Evolutionary conservation across 2,888 invertebrate species (phyloP), one percentile per base, ranked within the genome.

Genomic region (Nomada flava): DNA sequence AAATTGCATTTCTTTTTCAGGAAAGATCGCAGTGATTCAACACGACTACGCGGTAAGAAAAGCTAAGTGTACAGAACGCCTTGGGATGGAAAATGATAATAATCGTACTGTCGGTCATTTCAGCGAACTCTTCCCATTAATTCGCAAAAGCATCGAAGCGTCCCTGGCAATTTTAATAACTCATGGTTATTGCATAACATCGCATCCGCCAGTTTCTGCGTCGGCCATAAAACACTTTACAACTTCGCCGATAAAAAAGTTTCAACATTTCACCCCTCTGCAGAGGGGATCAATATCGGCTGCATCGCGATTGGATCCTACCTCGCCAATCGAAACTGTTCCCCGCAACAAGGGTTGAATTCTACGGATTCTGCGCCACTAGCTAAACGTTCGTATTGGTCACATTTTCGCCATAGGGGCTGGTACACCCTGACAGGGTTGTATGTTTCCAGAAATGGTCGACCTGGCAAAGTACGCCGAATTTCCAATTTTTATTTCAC

Each of bases 321-420:
- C 53, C 57, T 59, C 84, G 55, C 90, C 90, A 90, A 91, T 89
- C 85, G 85, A 74, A 76, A 76, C 59, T 83, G 82, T 60, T 80
- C 82, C 67, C 71, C 60, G 75, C 73, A 60, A 55, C 59, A 64
- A 75, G 88, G 90, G 89, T 76, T 87, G 87, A 87, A 88, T 88
- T 86, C 85, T 68, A 82, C 82, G 86, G 92, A 91, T 91, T 91
- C 90, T 91, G 91, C 91, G 91, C 90, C 83, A 78, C 70, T 81
- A 68, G 82, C 52, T 52, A 57, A 29, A 2, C 44, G 50, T 63
- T 71, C 84, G 80, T 70, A 91, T 92, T 91, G 91, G 91, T 79
- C 77, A 72, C 64, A 42, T 78, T 77, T 86, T 82, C 74, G 82
- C 87, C 88, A 83, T 91, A 87, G 87, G 91, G 91, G 90, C 88